These are phyloP conservation scores for Clytia hemisphaerica DNA, from an alignment of 30 jellyfish, hydroid and myxozoan species.

Conservation along the genomic window DNA sequence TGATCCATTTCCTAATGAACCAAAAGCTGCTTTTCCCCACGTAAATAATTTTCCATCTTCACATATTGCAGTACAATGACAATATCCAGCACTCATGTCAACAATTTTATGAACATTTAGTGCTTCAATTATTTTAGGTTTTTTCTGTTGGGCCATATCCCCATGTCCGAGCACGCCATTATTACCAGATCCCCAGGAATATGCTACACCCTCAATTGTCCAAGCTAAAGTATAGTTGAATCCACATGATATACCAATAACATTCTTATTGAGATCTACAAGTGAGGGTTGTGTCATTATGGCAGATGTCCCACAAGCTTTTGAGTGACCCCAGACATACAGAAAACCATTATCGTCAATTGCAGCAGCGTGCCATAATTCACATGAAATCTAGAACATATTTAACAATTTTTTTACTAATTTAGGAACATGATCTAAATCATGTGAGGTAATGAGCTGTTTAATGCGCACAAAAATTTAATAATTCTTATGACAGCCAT, in stretches of 20 bases:
- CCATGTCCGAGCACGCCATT: slow-evolving; percentile 36
- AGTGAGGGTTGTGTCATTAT: neutral
- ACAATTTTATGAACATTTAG: slow-evolving; percentile 1
- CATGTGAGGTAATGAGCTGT: too few species aligned
- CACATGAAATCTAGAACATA: slow-evolving; percentile 29
- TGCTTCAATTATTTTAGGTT: neutral
- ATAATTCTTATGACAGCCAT: too few species aligned
- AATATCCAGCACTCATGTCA: slow-evolving; percentile 11
- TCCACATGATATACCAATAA: slow-evolving; percentile 18
- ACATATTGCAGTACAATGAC: slow-evolving; percentile 17
- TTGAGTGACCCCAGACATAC: slow-evolving; percentile 18
- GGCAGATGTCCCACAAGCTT: slow-evolving; percentile 5
- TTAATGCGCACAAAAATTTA: too few species aligned
- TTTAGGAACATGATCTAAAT: too few species aligned
- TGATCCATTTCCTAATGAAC: slow-evolving; percentile 8
- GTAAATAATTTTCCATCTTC: neutral
- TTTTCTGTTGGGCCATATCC: neutral
- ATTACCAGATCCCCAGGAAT: slow-evolving; percentile 21
- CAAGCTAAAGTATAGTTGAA: slow-evolving; percentile 6
- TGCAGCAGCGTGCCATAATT: slow-evolving; percentile 16
- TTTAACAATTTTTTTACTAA: too few species aligned
- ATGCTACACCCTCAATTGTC: slow-evolving; percentile 5
- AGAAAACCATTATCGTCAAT: neutral
- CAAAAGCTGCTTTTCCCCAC: neutral
- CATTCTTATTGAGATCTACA: slow-evolving; percentile 3